A percentile compares a stretch with the other conserved stretches of the same genome.
These are phyloP conservation scores for Dexiosoma caninum DNA, from an alignment of 2,888 invertebrate genomes.

Conservation along the genomic window DNA sequence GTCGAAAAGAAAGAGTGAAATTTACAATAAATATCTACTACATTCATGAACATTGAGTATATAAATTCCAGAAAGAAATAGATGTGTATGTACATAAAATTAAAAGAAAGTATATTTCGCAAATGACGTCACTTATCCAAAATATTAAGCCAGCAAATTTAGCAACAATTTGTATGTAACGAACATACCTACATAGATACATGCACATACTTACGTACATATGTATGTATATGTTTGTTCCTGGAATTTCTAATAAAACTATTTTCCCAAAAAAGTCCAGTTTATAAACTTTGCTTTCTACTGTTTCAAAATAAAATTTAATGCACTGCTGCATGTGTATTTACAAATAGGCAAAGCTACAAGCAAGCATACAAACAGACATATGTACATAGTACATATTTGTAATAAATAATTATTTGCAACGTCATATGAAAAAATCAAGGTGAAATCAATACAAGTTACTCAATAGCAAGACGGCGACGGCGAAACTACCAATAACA, in stretches of 20 bases:
- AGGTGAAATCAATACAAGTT: slow-evolving; percentile 58
- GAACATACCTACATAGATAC: no score
- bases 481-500: slow-evolving; percentile 17
- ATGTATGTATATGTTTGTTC: not conserved
- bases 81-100: not conserved
- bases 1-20: slow-evolving; percentile 23
- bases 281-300: not conserved
- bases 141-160: slow-evolving; percentile 9
- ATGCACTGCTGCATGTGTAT: not conserved
- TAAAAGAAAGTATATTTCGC: slow-evolving; percentile 29
- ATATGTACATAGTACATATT: not conserved
- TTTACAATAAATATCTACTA: not conserved
- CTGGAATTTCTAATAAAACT: not conserved
- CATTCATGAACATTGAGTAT: not conserved
- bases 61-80: slow-evolving; percentile 9
- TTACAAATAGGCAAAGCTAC: not conserved
- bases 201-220: not conserved
- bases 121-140: slow-evolving; percentile 55
- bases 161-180: not conserved
- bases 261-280: no score
- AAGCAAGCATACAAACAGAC: not conserved
- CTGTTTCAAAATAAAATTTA: not conserved
- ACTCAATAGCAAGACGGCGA: not conserved
- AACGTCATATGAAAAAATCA: slow-evolving; percentile 51
- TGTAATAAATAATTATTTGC: slow-evolving; percentile 30